Conservation (phyloP, 2,888 invertebrate genomes). For the Aproaerema taeniolella region DNA sequence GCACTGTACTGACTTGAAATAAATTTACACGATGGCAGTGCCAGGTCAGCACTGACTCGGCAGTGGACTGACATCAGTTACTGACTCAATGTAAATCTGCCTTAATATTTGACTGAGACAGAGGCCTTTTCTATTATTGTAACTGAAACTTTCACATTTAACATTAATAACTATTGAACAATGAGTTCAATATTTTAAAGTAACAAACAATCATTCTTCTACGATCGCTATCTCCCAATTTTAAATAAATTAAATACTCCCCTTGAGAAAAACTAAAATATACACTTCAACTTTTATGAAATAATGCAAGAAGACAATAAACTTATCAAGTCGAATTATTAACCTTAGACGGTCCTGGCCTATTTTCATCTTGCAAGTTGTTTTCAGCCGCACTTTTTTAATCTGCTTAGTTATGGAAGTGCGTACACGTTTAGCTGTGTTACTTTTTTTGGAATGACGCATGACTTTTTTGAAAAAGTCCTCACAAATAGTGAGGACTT, state of each 20-base stretch:
- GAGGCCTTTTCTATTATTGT: no score
- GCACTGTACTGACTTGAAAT: no score
- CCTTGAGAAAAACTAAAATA: background rate
- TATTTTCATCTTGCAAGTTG: background rate
- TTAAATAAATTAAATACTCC: background rate
- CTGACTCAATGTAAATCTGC: no score
- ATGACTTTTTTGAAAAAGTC: constrained; percentile 9
- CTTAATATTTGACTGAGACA: no score
- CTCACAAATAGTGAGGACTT: no score
- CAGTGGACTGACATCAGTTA: no score
- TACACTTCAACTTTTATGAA: background rate
- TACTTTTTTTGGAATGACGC: constrained; percentile 8
- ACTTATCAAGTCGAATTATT: constrained; percentile 3
- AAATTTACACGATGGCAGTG: no score
- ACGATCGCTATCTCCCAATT: background rate
- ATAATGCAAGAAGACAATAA: constrained; percentile 4
- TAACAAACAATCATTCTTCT: background rate
- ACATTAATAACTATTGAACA: no score
- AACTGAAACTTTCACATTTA: no score
- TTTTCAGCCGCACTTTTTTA: constrained; percentile 5
- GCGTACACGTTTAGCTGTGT: constrained; percentile 2
- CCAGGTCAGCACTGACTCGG: no score
- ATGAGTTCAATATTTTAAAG: no score
- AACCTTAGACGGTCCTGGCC: background rate
- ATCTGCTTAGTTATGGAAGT: constrained; percentile 2